Percentiles rank a stretch among this genome's conserved stretches.
Evolutionary conservation across 2,797 vertebrate genomes (phyloP).

Genomic region (Garrulus glandarius): DNA sequence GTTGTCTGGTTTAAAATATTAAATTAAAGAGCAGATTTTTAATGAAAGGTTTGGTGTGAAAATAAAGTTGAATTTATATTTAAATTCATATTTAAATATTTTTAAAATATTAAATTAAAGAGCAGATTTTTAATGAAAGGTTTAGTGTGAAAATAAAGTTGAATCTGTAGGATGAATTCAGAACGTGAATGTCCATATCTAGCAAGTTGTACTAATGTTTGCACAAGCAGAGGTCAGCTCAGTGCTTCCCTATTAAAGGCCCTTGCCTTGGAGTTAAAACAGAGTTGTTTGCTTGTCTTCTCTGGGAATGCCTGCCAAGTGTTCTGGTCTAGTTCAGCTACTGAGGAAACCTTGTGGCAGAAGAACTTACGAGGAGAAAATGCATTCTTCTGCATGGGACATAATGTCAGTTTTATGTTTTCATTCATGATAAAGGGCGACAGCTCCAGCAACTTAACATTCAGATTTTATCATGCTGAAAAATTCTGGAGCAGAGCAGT

Average conservation of each 20-base stretch:
- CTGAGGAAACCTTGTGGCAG: not conserved
- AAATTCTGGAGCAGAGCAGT: not conserved
- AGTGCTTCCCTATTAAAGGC: not conserved
- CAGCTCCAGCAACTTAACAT: not conserved
- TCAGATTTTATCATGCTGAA: not conserved
- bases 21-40: not conserved
- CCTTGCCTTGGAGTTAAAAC: not conserved
- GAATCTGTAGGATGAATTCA: not conserved
- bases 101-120: not conserved
- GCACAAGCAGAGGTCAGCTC: not conserved
- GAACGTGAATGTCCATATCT: not conserved
- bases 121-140: not conserved
- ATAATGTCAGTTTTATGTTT: not conserved
- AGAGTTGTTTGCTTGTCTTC: not conserved
- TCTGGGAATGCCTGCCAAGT: not conserved
- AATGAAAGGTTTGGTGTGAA: not conserved
- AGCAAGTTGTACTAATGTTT: not conserved
- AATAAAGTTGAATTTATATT: not conserved
- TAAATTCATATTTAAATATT: too few relatives aligned
- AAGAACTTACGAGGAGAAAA: not conserved
- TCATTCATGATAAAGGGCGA: not conserved
- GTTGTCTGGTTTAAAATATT: not conserved
- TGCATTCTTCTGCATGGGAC: not conserved
- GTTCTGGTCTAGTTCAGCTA: not conserved
- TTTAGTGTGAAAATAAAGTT: not conserved